Conservation (phyloP, 2,113 vertebrate genomes). For the Verasper variegatus region DNA sequence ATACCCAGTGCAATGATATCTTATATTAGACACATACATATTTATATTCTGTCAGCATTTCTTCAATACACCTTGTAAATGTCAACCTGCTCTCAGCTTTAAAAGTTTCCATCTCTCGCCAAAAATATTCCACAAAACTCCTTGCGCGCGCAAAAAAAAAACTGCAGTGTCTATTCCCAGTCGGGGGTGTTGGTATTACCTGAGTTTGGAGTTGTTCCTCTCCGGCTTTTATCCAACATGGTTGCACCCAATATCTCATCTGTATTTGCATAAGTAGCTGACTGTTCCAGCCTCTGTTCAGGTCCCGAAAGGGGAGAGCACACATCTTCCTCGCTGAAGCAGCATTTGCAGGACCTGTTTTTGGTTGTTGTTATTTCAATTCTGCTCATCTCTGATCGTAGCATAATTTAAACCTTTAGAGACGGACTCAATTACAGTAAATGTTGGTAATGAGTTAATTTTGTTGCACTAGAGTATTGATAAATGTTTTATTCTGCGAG, state of each 20-base stretch:
- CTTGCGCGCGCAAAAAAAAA: background rate
- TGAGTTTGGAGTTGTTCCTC: conserved; percentile 45
- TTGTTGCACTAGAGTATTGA: conserved; percentile 23
- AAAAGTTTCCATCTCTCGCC: conserved; percentile 10
- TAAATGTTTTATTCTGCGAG: conserved; percentile 29
- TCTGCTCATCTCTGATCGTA: conserved; percentile 19
- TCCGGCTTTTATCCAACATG: conserved; percentile 56
- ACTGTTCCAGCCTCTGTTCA: conserved; percentile 40
- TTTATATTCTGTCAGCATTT: conserved; percentile 20
- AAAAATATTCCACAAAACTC: conserved; percentile 17
- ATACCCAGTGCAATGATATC: background rate
- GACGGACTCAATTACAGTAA: conserved; percentile 22
- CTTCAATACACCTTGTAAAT: conserved; percentile 16
- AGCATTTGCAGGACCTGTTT: conserved; percentile 37
- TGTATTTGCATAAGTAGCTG: conserved; percentile 71
- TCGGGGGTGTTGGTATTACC: conserved; percentile 15
- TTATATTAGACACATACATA: conserved; percentile 29
- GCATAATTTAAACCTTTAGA: conserved; percentile 2
- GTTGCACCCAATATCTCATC: conserved; percentile 43
- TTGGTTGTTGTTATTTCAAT: conserved; percentile 50
- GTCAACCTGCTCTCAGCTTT: background rate
- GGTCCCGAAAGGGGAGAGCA: conserved; percentile 48
- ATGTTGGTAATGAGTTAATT: conserved; percentile 47
- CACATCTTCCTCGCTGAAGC: conserved; percentile 43
- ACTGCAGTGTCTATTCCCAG: conserved; percentile 35